Evolutionary conservation across 2,797 vertebrate genomes (phyloP).

Genomic region (Gymnopithys bicolor): DNA sequence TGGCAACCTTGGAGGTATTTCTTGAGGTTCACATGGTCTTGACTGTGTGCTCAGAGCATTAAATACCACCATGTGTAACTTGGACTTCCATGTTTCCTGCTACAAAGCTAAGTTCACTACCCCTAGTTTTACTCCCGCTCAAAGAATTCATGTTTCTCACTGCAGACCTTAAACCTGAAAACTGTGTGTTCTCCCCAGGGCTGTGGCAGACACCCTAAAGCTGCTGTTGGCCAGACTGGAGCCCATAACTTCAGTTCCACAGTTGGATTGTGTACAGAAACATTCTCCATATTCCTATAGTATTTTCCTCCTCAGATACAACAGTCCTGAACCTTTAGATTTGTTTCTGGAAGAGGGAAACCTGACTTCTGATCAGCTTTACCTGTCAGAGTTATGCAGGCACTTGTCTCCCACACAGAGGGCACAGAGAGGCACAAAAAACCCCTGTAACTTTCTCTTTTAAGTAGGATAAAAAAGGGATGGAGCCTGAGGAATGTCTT

Average conservation of each 20-base stretch:
- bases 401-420: background rate
- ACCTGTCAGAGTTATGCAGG: background rate
- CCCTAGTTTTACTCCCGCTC: background rate
- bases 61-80: rapidly evolving
- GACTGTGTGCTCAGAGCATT: background rate
- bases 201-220: background rate
- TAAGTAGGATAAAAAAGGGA: background rate
- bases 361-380: background rate
- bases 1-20: background rate
- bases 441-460: background rate
- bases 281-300: background rate
- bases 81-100: background rate
- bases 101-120: background rate
- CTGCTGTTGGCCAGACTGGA: background rate
- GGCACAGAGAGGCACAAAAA: background rate
- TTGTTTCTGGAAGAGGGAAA: background rate
- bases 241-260: background rate
- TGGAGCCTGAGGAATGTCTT: background rate
- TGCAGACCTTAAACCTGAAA: background rate
- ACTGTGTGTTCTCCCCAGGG: background rate
- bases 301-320: background rate
- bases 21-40: background rate
- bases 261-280: background rate
- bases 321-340: background rate
- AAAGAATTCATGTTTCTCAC: background rate